phyloP scores from a whole-genome alignment of 2,888 invertebrate genomes.

The Venusia cambrica region DNA sequence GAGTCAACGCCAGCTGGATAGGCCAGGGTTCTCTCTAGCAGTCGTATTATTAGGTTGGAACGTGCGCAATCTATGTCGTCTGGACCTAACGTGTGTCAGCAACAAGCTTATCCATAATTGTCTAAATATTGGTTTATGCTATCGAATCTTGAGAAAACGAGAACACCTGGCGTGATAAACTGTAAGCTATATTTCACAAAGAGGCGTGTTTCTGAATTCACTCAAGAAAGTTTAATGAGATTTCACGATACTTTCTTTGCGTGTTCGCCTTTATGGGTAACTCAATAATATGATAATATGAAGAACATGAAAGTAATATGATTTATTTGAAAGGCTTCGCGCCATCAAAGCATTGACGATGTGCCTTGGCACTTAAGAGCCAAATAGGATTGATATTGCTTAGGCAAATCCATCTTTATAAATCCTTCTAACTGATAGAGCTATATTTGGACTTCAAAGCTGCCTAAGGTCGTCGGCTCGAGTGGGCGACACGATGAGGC shows the following conservation, averaged over 20 bases:
- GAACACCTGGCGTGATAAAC: too few species aligned
- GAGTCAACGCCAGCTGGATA: conserved; percentile 57
- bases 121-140: conserved; percentile 3
- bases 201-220: too few species aligned
- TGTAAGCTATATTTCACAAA: too few species aligned
- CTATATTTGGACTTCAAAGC: conserved; percentile 32
- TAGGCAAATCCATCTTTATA: conserved; percentile 18
- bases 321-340: conserved; percentile 19
- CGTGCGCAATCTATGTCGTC: conserved; percentile 33
- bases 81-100: conserved; percentile 22
- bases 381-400: conserved; percentile 21
- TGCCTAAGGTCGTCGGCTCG: conserved; percentile 32
- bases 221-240: too few species aligned
- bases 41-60: conserved; percentile 40
- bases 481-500: conserved; percentile 39
- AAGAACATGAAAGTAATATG: too few species aligned
- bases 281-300: too few species aligned
- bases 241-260: too few species aligned
- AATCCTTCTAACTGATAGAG: conserved; percentile 25
- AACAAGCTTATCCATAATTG: conserved; percentile 8
- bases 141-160: too few species aligned
- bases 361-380: conserved; percentile 10
- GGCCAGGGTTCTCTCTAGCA: conserved; percentile 38
- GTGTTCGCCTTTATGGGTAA: too few species aligned
- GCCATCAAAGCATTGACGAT: conserved; percentile 4